Evolutionary conservation across 2,888 invertebrate genomes (phyloP), one percentile per base, ranked within the genome.

Genomic region (Tipula lateralis): DNA sequence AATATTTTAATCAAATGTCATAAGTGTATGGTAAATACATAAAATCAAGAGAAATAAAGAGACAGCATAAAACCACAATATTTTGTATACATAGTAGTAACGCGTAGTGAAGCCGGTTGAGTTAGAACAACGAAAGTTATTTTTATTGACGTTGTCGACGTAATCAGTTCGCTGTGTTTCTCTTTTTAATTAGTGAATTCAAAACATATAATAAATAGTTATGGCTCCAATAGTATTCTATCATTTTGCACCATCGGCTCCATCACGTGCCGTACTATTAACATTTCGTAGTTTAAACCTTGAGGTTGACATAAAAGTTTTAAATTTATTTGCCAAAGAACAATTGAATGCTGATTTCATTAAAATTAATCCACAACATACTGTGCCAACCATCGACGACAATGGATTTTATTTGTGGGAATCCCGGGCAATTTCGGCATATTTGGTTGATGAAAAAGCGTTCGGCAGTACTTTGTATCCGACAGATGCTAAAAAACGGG

Each of bases 331-430:
- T 84, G 90, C 91, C 87, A 93, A 93, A 87, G 92, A 93, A 87
- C 93, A 93, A 87, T 86, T 92, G 0, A 90, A 91, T 85, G 91
- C 92, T 83, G 92, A 91, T 86, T 93, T 93, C 87, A 86, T 91
- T 83, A 91, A 93, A 90, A 91, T 93, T 82, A 94, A 94, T 88
- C 93, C 93, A 4, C 94, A 94, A 87, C 94, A 94, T 88, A 92
- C 92, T 85, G 90, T 95, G 3, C 94, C 94, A 7, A 94, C 94
- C 7, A 89, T 95, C 85, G 92, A 93, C 29, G 94, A 94, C 88
- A 91, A 93, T 85, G 94, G 93, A 12, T 93, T 94, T 87, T 88
- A 91, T 13, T 86, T 94, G 83, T 94, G 94, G 93, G 94, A 94
- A 88, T 93, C 94, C 87, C 91, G 93, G 44, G 94, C 94, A 7